These are phyloP conservation scores for Coendou prehensilis DNA, from an alignment of 2,797 vertebrate genomes.

Conservation along the genomic window DNA sequence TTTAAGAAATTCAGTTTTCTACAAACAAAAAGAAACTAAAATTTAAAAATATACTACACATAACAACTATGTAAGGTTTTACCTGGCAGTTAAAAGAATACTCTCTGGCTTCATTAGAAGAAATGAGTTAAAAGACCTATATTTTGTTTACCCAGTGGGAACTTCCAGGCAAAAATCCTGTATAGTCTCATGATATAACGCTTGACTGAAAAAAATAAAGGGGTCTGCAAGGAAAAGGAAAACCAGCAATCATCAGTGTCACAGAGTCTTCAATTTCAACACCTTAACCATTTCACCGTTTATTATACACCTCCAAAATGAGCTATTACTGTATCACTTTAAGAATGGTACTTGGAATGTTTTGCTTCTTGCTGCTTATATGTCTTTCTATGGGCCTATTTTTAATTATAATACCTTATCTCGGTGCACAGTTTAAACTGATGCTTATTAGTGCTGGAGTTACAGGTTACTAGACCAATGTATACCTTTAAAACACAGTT, in stretches of 20 bases:
- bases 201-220: neutral
- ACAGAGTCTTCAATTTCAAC: neutral
- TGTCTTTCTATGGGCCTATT: neutral
- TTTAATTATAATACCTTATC: neutral
- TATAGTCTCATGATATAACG: neutral
- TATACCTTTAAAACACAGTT: neutral
- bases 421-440: neutral
- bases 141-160: neutral
- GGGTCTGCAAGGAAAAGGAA: neutral
- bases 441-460: neutral
- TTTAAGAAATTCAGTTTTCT: neutral
- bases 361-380: neutral
- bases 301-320: neutral
- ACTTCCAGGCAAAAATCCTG: neutral
- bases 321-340: neutral
- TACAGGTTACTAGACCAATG: neutral
- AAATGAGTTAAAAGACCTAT: neutral
- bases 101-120: neutral
- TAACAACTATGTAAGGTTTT: neutral
- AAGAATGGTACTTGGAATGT: neutral
- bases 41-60: constrained; percentile 13
- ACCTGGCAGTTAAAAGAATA: constrained; percentile 4
- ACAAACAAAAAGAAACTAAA: constrained; percentile 39
- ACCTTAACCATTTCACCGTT: neutral
- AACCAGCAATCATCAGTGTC: neutral